These are phyloP conservation scores for Euschistus heros DNA, from an alignment of 1,140 invertebrate genomes.

Conservation along the genomic window DNA sequence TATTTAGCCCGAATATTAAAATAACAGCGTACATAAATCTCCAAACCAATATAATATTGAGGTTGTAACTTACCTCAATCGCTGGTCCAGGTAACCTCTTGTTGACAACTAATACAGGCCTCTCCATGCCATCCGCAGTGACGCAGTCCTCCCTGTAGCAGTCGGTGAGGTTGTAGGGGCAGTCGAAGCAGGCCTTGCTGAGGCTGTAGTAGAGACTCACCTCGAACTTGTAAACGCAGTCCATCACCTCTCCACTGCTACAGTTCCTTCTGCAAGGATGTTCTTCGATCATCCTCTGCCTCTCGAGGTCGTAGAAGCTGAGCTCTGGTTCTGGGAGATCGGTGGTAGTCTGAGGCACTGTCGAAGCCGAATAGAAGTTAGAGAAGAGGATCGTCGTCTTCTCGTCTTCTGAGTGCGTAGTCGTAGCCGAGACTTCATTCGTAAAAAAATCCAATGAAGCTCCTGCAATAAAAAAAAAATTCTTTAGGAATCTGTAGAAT, in stretches of 20 bases:
- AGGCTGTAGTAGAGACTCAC: conserved; percentile 71
- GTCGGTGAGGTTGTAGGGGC: conserved; percentile 62
- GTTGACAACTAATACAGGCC: conserved; percentile 67
- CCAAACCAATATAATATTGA: too few species aligned
- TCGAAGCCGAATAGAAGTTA: background rate
- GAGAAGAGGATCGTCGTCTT: conserved; percentile 6
- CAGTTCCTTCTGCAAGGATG: conserved; percentile 43
- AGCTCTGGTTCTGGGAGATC: background rate
- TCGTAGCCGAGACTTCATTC: too few species aligned
- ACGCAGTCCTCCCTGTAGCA: conserved; percentile 70
- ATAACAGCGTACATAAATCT: too few species aligned
- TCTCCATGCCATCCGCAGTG: conserved; percentile 62
- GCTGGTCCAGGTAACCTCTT: conserved; percentile 74
- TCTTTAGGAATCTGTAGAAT: too few species aligned
- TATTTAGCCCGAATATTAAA: too few species aligned
- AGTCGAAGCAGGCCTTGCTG: conserved; percentile 78
- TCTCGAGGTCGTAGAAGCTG: background rate
- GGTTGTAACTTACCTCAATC: conserved; percentile 58
- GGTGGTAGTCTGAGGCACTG: background rate
- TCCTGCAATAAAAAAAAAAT: too few species aligned
- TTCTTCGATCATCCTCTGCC: background rate
- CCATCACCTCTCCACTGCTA: conserved; percentile 41
- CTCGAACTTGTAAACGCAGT: conserved; percentile 57
- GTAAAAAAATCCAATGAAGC: too few species aligned
- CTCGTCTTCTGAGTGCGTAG: background rate